A percentile compares a stretch with the other conserved stretches of the same genome.
These are phyloP conservation scores for Hystrix cristata DNA, from an alignment of 2,113 vertebrate species.

Conservation along the genomic window DNA sequence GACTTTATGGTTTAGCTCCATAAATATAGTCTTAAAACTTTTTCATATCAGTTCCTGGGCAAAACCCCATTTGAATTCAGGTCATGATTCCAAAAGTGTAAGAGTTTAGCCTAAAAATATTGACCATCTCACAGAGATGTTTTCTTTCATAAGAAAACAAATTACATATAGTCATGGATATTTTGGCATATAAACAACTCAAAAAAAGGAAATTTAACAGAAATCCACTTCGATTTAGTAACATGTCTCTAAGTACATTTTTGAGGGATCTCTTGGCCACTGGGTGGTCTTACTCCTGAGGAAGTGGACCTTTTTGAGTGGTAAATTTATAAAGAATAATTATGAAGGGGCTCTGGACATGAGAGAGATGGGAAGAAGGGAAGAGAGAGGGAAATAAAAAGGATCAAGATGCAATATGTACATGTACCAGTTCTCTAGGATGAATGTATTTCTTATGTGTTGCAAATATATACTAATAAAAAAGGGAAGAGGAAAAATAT, in stretches of 20 bases:
- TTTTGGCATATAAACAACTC: background rate
- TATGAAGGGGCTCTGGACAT: background rate
- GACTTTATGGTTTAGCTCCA: slow-evolving; percentile 8
- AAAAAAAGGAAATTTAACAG: background rate
- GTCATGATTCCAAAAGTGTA: background rate
- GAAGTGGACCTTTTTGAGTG: background rate
- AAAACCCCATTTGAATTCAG: background rate
- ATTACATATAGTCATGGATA: background rate
- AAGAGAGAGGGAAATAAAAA: background rate
- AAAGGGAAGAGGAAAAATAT: background rate
- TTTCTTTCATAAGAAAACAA: slow-evolving; percentile 12
- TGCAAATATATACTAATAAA: background rate
- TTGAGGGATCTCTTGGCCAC: background rate
- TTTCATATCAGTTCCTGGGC: background rate
- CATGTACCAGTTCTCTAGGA: background rate
- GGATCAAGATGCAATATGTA: background rate
- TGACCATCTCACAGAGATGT: background rate
- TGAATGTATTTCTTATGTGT: background rate
- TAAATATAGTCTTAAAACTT: background rate
- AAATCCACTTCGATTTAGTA: background rate
- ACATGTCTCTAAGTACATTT: background rate
- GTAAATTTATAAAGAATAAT: slow-evolving; percentile 6
- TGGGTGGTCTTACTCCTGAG: background rate
- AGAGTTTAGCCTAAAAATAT: background rate
- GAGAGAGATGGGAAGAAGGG: background rate